These are phyloP conservation scores for Macaria notata DNA, from an alignment of 2,888 invertebrate species.

Conservation along the genomic window DNA sequence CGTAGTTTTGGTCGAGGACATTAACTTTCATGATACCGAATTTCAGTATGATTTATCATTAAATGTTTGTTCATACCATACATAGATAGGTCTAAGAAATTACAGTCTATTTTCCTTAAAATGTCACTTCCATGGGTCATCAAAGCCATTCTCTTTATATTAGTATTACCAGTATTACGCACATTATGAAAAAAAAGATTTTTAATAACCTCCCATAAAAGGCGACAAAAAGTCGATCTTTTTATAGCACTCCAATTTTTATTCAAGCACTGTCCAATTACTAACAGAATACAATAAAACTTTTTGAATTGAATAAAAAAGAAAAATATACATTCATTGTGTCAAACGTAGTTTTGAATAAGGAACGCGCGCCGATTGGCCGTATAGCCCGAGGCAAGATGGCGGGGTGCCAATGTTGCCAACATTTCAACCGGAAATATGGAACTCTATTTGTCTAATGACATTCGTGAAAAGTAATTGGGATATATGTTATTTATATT, in stretches of 20 bases:
- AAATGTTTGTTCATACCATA: no score
- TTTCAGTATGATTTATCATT: no score
- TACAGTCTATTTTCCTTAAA: no score
- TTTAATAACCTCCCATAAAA: constrained; percentile 5
- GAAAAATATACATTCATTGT: constrained; percentile 58
- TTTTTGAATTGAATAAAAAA: constrained; percentile 50
- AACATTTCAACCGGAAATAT: constrained; percentile 70
- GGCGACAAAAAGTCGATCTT: constrained; percentile 24
- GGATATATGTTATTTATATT: constrained; percentile 33
- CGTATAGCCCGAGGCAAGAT: constrained; percentile 70
- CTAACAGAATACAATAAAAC: constrained; percentile 51
- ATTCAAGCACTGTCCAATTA: constrained; percentile 54
- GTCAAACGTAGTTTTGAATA: constrained; percentile 60
- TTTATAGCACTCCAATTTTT: constrained; percentile 18
- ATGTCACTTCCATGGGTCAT: no score
- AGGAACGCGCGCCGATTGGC: constrained; percentile 70
- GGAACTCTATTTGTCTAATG: constrained; percentile 71
- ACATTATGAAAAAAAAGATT: background rate
- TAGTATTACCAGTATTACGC: no score
- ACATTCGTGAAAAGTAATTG: constrained; percentile 46
- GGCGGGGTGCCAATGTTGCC: constrained; percentile 74
- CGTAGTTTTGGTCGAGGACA: no score
- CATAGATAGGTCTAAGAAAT: no score
- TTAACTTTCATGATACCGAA: no score
- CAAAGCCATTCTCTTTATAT: no score